A percentile compares a stretch with the other conserved stretches of the same genome.
phyloP scores from a whole-genome alignment of 2,888 invertebrate genomes.

The Nymphalis urticae region DNA sequence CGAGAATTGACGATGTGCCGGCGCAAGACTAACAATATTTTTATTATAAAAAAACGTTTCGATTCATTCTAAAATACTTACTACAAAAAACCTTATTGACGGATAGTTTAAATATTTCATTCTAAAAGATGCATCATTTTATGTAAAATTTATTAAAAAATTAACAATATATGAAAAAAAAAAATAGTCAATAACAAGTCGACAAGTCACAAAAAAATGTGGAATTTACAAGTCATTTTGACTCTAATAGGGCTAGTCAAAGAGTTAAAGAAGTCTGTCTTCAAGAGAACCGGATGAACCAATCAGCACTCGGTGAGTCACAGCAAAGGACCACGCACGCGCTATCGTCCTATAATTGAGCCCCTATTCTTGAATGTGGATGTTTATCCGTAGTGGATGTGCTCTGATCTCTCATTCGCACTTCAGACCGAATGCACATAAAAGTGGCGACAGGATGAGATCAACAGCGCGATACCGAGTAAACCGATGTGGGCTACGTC shows the following conservation, averaged over 20 bases:
- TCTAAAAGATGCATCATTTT: no score
- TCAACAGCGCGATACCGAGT: conserved; percentile 44
- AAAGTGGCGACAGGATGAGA: conserved; percentile 46
- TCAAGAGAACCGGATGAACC: conserved; percentile 71
- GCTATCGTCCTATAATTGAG: conserved; percentile 54
- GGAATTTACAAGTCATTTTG: conserved; percentile 9
- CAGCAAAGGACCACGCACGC: conserved; percentile 52
- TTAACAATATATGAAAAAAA: not conserved
- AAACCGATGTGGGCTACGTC: conserved; percentile 43
- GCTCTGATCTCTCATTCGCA: conserved; percentile 52
- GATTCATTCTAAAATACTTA: conserved; percentile 2
- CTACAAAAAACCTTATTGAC: not conserved
- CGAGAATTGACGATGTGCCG: conserved; percentile 44
- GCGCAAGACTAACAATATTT: conserved; percentile 37
- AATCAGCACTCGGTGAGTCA: conserved; percentile 74
- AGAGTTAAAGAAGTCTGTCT: conserved; percentile 68
- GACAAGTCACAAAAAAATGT: not conserved
- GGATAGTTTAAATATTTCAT: not conserved
- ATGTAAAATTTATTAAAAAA: not conserved
- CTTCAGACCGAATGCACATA: conserved; percentile 39
- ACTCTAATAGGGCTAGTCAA: conserved; percentile 50
- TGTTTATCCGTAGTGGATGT: conserved; percentile 44
- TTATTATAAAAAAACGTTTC: not conserved
- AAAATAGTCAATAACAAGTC: not conserved
- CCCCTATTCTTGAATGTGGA: conserved; percentile 52